Evolutionary conservation across 2,113 vertebrate species (phyloP).

Genomic region (Scolopax mira): DNA sequence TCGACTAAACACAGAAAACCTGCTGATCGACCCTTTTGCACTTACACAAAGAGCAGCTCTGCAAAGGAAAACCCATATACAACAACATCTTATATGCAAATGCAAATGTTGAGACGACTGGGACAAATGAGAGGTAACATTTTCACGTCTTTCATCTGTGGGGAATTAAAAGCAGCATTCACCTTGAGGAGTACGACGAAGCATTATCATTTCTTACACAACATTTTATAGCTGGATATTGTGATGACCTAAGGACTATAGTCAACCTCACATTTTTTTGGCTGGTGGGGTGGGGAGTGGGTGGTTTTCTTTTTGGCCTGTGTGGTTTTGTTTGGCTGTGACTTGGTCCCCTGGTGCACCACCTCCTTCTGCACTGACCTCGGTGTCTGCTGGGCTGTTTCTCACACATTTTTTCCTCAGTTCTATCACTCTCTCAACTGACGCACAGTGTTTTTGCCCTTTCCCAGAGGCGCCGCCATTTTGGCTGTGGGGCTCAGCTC

Average conservation of each 20-base stretch:
- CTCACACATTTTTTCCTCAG: background rate
- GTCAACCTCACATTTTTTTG: background rate
- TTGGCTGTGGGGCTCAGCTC: accelerated
- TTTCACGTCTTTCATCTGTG: background rate
- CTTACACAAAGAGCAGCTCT: background rate
- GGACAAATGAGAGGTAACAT: background rate
- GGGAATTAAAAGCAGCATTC: background rate
- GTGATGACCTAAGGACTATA: background rate
- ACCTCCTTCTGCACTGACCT: background rate
- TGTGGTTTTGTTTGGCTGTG: background rate
- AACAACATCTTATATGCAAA: background rate
- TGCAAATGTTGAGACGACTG: background rate
- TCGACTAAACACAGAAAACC: background rate
- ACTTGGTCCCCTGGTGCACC: background rate
- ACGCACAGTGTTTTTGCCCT: background rate
- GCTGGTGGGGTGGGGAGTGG: accelerated
- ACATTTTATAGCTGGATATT: background rate
- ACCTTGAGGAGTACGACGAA: background rate
- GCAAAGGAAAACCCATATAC: background rate
- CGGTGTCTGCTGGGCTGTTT: background rate
- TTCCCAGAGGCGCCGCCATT: background rate
- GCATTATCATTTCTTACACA: background rate
- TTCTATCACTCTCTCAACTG: background rate
- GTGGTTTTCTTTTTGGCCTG: background rate
- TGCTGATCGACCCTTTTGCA: background rate